A percentile compares a stretch with the other conserved stretches of the same genome.
Evolutionary conservation across 2,113 vertebrate species (phyloP).

Genomic region (Microtus montanus): DNA sequence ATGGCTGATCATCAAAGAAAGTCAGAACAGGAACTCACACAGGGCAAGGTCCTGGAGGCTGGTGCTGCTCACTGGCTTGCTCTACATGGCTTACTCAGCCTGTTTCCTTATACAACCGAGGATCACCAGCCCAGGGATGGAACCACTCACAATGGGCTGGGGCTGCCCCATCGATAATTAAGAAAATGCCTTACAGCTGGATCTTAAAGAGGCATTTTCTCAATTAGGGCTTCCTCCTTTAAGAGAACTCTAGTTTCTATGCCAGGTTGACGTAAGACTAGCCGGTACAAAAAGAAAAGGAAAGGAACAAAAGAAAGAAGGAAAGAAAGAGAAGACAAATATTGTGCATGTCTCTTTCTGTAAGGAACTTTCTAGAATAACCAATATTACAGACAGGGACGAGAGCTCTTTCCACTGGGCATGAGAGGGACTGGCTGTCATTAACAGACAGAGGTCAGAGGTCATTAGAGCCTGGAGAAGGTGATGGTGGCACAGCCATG

Average conservation of each 20-base stretch:
- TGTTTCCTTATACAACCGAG: neutral
- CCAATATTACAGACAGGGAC: neutral
- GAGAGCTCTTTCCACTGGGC: neutral
- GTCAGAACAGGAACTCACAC: neutral
- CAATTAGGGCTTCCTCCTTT: neutral
- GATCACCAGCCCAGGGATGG: neutral
- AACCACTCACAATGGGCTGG: neutral
- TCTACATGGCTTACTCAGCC: neutral
- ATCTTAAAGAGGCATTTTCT: neutral
- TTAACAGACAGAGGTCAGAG: neutral
- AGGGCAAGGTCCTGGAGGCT: neutral
- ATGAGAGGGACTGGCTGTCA: too few species aligned
- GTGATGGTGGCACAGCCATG: too few species aligned
- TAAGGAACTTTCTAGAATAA: neutral
- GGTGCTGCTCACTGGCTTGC: neutral
- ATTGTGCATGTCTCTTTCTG: neutral
- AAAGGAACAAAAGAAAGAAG: neutral
- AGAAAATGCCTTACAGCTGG: neutral
- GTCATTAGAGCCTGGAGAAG: neutral
- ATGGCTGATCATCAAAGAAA: neutral
- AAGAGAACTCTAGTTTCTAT: neutral
- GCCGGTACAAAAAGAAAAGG: neutral
- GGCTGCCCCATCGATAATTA: neutral
- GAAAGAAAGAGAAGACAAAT: neutral
- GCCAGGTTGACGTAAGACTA: neutral